Evolutionary conservation across 2,888 invertebrate species (phyloP).

Genomic region (Ditylenchus weischeri): DNA sequence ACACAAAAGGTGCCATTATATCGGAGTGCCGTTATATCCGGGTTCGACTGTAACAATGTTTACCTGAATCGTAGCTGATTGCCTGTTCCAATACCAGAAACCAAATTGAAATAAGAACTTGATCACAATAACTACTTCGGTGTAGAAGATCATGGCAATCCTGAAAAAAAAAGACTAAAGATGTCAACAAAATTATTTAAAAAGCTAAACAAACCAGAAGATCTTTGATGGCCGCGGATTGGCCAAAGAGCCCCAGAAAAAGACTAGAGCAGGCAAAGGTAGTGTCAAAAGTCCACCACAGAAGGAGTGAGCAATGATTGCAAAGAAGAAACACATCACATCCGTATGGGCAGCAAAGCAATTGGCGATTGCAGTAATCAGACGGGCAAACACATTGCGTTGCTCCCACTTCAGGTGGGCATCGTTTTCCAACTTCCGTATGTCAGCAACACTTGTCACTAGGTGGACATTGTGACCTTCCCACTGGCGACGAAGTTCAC

Average conservation of each 20-base stretch:
- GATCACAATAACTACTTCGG: constrained; percentile 84
- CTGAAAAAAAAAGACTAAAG: constrained; percentile 70
- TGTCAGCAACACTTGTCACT: constrained; percentile 50
- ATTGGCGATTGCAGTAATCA: constrained; percentile 50
- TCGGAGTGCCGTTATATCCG: too few relatives aligned
- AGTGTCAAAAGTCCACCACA: constrained; percentile 79
- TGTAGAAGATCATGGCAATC: constrained; percentile 95
- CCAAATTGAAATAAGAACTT: constrained; percentile 96
- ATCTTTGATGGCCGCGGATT: constrained; percentile 93
- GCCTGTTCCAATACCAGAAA: constrained; percentile 79
- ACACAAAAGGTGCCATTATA: too few relatives aligned
- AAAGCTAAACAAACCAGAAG: constrained; percentile 88
- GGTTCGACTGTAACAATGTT: constrained; percentile 9
- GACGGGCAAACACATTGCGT: constrained; percentile 49
- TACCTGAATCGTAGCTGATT: constrained; percentile 6
- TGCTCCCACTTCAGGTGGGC: constrained; percentile 55
- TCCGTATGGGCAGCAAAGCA: constrained; percentile 66
- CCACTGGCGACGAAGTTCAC: constrained; percentile 44
- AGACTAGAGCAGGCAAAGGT: constrained; percentile 89
- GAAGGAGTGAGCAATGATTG: constrained; percentile 88
- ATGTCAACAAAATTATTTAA: background rate
- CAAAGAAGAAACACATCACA: constrained; percentile 88
- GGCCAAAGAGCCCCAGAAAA: constrained; percentile 93
- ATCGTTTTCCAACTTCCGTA: constrained; percentile 51
- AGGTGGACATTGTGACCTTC: constrained; percentile 46